Percentiles rank a stretch among this genome's conserved stretches.
These are phyloP conservation scores for Athalia rosae DNA, from an alignment of 2,888 invertebrate species.

Conservation along the genomic window DNA sequence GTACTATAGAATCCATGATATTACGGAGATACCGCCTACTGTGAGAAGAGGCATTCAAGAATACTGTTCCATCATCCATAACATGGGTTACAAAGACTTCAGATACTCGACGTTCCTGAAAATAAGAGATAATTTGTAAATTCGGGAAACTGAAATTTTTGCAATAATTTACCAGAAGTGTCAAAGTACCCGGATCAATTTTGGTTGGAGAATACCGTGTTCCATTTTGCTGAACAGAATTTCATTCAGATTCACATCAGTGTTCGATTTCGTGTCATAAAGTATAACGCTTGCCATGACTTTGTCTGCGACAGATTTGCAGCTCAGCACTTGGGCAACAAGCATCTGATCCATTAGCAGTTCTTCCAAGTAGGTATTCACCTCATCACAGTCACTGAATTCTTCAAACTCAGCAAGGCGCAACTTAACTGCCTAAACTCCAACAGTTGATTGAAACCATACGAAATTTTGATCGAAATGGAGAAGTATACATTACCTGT, in stretches of 20 bases:
- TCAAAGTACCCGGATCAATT: conserved; percentile 62
- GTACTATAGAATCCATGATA: conserved; percentile 61
- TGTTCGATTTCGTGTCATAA: conserved; percentile 80
- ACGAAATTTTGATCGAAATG: conserved; percentile 25
- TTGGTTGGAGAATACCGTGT: conserved; percentile 71
- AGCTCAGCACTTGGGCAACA: conserved; percentile 75
- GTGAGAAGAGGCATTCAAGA: conserved; percentile 70
- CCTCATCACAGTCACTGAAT: conserved; percentile 73
- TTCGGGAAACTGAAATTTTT: not conserved
- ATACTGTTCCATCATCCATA: conserved; percentile 72
- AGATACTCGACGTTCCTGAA: conserved; percentile 52
- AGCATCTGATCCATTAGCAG: conserved; percentile 76
- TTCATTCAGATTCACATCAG: conserved; percentile 81
- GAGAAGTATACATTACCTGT: conserved; percentile 75
- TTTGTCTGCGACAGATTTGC: conserved; percentile 72
- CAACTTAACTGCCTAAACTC: conserved; percentile 79
- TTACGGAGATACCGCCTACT: conserved; percentile 65
- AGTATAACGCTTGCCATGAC: conserved; percentile 77
- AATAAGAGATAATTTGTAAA: not conserved
- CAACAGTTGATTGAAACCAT: not conserved
- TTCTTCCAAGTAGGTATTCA: conserved; percentile 68
- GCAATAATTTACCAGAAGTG: not conserved
- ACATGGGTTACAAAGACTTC: conserved; percentile 72
- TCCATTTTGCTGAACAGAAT: conserved; percentile 77
- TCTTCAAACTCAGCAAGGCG: conserved; percentile 84